Base-by-base conservation (phyloP, 35 echinoderm and acorn worm species). In the Hemicentrotus pulcherrimus region DNA sequence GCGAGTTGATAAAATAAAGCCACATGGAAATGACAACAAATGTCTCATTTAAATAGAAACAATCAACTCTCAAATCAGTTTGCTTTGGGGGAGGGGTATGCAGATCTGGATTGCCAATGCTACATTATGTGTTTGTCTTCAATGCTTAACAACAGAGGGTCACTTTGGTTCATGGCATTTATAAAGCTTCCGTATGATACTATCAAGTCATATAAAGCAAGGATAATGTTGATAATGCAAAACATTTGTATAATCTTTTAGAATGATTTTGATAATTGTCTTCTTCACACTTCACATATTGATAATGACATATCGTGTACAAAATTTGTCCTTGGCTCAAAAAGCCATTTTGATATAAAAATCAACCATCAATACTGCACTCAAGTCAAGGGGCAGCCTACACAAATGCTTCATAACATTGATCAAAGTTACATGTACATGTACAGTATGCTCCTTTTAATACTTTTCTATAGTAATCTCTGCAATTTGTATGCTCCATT, bases 1-100 rank as follows among this genome's bases (percentile, higher is more conserved):
- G 65, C 7, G 3, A n/a, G 65, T 78, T 78, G 65, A 78, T 78
- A 78, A 78, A 78, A 78, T 78, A 78, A n/a, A 78, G 65, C 65
- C 65, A 78, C 65, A 78, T 78, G 65, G 65, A 78, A 78, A 78
- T 78, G 65, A 78, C 65, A 78, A 78, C 65, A 78, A 78, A 78
- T 78, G 28, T 78, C 65, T 78, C 28, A 78, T 78, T 78, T 78
- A 78, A 78, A 78, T 78, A 78, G 65, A 78, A 78, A 78, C 65
- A 78, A 78, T 78, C 65, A 78, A 78, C 65, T 28, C 19, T 78
- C 18, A 78, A 59, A 78, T 78, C 19, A 78, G 19, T 78, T 78
- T 78, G 65, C 22, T n/a, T 28, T n/a, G 28, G 65, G 65, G 65
- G 65, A 78, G 65, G 61, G 65, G 65, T 78, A 12, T 7, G 11